These are phyloP conservation scores for Anthonomus grandis DNA, from an alignment of 1,140 invertebrate genomes.

Conservation along the genomic window DNA sequence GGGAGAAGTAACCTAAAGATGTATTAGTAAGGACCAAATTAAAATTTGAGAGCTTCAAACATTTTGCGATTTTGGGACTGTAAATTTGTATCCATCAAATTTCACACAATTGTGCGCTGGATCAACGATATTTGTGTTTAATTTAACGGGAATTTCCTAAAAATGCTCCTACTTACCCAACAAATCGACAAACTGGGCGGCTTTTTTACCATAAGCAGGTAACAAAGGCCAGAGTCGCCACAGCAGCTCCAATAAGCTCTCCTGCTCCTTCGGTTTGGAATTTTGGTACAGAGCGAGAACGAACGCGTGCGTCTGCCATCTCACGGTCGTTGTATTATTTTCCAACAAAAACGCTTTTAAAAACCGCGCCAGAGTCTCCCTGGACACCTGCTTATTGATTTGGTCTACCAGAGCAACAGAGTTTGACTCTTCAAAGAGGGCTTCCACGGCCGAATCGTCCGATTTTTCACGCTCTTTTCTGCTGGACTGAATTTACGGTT, in stretches of 20 bases:
- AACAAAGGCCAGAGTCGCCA: constrained; percentile 91
- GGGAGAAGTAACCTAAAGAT: constrained; percentile 38
- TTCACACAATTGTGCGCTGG: no score
- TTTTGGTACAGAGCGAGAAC: constrained; percentile 84
- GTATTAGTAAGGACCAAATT: no score
- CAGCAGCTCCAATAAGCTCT: constrained; percentile 74
- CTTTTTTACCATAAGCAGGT: constrained; percentile 87
- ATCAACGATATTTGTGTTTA: background rate
- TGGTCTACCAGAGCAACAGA: constrained; percentile 68
- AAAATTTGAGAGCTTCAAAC: no score
- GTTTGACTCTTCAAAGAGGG: constrained; percentile 66
- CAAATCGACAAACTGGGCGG: constrained; percentile 94
- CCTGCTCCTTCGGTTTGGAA: constrained; percentile 72
- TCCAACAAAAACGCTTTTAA: constrained; percentile 89
- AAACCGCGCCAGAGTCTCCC: constrained; percentile 71
- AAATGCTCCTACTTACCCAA: constrained; percentile 71
- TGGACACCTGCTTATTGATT: constrained; percentile 67
- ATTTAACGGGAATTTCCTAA: background rate
- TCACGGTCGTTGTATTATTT: constrained; percentile 86
- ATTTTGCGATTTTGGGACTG: no score
- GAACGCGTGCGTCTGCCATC: constrained; percentile 93
- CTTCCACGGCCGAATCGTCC: constrained; percentile 65
- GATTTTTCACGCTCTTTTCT: constrained; percentile 64
- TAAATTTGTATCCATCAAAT: no score
- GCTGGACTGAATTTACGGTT: constrained; percentile 14